These are phyloP conservation scores for Zoanthus sansibaricus DNA, from an alignment of 92 coral and sea anemone species.

Conservation along the genomic window DNA sequence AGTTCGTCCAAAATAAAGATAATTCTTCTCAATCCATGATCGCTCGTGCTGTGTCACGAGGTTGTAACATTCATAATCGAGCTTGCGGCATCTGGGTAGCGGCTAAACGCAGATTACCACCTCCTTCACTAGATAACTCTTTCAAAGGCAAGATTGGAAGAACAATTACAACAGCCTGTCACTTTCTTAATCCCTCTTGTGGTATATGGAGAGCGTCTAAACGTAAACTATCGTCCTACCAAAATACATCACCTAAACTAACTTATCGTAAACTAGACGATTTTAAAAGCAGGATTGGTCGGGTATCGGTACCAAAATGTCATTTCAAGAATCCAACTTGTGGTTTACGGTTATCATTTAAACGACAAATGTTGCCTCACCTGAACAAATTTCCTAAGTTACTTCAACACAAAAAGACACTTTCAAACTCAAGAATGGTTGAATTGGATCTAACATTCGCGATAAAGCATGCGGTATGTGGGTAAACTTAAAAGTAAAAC, in stretches of 20 bases:
- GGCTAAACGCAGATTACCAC: neutral
- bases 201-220: neutral
- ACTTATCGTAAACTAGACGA: neutral
- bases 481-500: too few species aligned
- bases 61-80: neutral
- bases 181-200: neutral
- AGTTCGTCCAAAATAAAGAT: neutral
- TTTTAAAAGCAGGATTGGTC: neutral
- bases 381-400: neutral
- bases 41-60: neutral
- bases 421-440: neutral
- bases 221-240: neutral
- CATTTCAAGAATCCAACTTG: neutral
- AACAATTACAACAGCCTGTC: neutral
- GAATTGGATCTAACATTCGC: neutral
- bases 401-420: neutral
- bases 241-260: neutral
- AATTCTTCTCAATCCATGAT: neutral
- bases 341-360: neutral
- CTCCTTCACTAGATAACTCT: neutral
- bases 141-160: neutral
- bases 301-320: neutral
- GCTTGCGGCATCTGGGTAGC: neutral
- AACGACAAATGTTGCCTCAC: neutral
- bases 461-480: neutral